Base-by-base conservation (phyloP, 2,888 invertebrate genomes). In the Eristalis intricaria region DNA sequence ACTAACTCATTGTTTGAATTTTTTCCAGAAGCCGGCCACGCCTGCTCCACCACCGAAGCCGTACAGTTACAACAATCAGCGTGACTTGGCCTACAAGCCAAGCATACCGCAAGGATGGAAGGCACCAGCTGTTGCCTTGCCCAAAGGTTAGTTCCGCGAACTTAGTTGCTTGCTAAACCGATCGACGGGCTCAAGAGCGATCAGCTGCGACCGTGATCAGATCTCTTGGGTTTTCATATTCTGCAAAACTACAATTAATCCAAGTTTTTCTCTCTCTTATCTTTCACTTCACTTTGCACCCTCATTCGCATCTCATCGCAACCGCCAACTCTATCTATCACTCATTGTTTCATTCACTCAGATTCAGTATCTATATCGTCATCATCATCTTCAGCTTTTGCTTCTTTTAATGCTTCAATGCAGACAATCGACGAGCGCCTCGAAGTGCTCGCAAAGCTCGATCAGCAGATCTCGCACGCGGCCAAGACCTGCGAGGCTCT, bases 81-180 rank as follows among this genome's bases (percentile, higher is more conserved):
- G 93, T 29, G 93, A 92, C 78, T 90, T 93, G 58, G 93, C 93
- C 1, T 93, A 93, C 61, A 93, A 92, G 68, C 93, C 93, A 63
- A 92, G 90, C 77, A 91, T 93, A 66, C 91, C 93, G n/a, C 93
- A 93, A 78, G 93, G 93, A 38, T 93, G 93, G 93, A 92, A 91
- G 80, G 91, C 92, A 40, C 92, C 92, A n/a, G 91, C 90, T 86
- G 90, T 92, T 68, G 89, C 90, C 75, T 89, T 93, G 66, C 93
- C 93, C 29, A 91, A 90, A 90, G 93, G 93, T 93, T 90, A 90
- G 86, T 77, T 69, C 68, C 32, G 7, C 19, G 19, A n/a, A 5
- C 19, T 19, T 32, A 8, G 32, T 32, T 10, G 32, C 32, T 8
- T 32, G 8, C 32, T 32, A 32, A 32, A 8, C 32, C 32, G 32